Conservation (phyloP, 2,888 invertebrate species). For the Mycogona germanica region DNA sequence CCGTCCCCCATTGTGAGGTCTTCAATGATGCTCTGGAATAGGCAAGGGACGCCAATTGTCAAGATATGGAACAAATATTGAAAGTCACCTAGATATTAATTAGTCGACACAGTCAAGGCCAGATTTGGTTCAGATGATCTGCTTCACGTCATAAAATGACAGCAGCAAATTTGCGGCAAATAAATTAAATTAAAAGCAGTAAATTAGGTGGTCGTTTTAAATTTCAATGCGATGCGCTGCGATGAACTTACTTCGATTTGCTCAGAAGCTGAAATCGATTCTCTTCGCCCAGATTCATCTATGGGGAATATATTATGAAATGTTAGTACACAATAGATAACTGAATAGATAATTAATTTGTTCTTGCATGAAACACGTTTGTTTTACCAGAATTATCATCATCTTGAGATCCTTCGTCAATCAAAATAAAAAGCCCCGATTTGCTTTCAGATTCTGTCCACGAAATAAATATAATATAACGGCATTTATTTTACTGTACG, state of each 20-base stretch:
- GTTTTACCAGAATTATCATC: slow-evolving; percentile 16
- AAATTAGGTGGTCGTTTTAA: not conserved
- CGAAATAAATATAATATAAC: slow-evolving; percentile 1
- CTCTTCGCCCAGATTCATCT: slow-evolving; percentile 12
- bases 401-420: slow-evolving; percentile 22
- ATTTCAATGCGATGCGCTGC: not conserved
- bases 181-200: not conserved
- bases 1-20: slow-evolving; percentile 18
- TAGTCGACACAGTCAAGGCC: too few relatives aligned
- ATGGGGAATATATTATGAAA: not conserved
- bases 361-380: not conserved
- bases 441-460: slow-evolving; percentile 17
- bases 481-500: too few relatives aligned
- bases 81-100: not conserved
- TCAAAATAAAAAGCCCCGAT: slow-evolving; percentile 20
- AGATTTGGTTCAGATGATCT: too few relatives aligned
- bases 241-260: slow-evolving; percentile 18
- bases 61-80: not conserved
- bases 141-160: too few relatives aligned
- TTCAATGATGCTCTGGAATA: slow-evolving; percentile 18
- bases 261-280: slow-evolving; percentile 16
- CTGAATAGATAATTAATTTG: not conserved
- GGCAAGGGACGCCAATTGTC: not conserved
- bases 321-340: not conserved
- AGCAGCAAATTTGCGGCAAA: too few relatives aligned